Evolutionary conservation across 2,888 invertebrate genomes (phyloP), one percentile per base, ranked within the genome.

Genomic region (Macaria liturata): DNA sequence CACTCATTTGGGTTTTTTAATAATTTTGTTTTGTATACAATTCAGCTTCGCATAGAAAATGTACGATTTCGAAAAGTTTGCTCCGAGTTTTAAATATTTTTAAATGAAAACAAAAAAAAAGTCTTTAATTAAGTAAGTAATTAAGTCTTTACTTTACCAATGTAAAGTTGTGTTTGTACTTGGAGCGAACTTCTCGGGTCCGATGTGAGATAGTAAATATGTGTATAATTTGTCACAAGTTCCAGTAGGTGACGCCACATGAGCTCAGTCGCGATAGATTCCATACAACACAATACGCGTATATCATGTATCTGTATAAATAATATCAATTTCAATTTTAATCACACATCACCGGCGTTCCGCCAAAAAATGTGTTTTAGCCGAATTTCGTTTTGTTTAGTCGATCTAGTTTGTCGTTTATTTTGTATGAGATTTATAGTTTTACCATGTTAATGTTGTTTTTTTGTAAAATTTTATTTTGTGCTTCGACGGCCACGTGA

Each of bases 381-480:
- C 20, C 20, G 20, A 20, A 20, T 20, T 20, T 20, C 20, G 6
- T 76, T 54, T 76, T 58, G 64, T 75, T 70, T 77, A 79, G 76
- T 78, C 74, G 69, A 67, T 77, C 58, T 78, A 77, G 77, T 80
- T 84, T 85, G 84, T 84, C 80, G 70, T 80, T 84, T 80, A 82
- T 88, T 88, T 67, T 69, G 52, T 88, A 72, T 84, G 81, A 74
- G 74, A 78, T 81, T 84, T 67, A 78, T 88, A 88, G 85, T 87
- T 88, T 86, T 87, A 86, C 78, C 77, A 71, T 20, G 20, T 84
- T 88, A 87, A 37, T 48, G 48, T 49, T 48, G 48, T 89, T 75
- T 87, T 86, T 87, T 82, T 80, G 66, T 70, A 71, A 81, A 86
- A 82, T 85, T 86, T 88, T 88, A 89, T 89, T 89, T 86, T 76